Evolutionary conservation across 2,113 vertebrate genomes (phyloP).

Genomic region (Rhinolophus ferrumequinum): DNA sequence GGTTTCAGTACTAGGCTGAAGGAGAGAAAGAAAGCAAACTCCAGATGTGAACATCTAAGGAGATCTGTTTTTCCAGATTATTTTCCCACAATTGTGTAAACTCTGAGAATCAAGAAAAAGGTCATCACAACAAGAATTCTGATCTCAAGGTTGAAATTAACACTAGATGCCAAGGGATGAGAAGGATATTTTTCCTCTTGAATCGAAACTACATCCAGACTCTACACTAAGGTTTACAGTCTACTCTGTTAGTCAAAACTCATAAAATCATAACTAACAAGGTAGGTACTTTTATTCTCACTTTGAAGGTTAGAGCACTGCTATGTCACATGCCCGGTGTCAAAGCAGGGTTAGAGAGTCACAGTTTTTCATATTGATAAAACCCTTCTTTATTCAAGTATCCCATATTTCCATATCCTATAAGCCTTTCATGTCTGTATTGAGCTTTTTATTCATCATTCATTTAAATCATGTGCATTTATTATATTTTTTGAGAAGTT

Average conservation of each 20-base stretch:
- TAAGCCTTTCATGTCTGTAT: background rate
- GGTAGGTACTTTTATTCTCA: background rate
- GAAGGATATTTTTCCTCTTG: background rate
- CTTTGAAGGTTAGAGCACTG: background rate
- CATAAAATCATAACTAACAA: background rate
- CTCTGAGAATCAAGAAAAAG: background rate
- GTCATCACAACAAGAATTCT: background rate
- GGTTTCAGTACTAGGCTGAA: background rate
- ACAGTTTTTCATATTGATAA: background rate
- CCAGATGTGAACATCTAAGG: background rate
- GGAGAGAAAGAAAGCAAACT: background rate
- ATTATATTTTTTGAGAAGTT: background rate
- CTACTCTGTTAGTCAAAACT: background rate
- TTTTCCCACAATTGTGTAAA: background rate
- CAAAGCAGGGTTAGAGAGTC: background rate
- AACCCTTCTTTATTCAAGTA: background rate
- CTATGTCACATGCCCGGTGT: background rate
- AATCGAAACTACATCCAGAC: background rate
- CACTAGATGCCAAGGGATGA: background rate
- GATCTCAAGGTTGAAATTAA: background rate
- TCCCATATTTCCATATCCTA: background rate
- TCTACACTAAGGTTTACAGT: accelerated
- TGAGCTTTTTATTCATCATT: background rate
- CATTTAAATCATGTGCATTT: background rate
- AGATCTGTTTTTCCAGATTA: background rate